Evolutionary conservation across 2,888 invertebrate genomes (phyloP), one percentile per base, ranked within the genome.

Genomic region (Archaeoteleia sp.): DNA sequence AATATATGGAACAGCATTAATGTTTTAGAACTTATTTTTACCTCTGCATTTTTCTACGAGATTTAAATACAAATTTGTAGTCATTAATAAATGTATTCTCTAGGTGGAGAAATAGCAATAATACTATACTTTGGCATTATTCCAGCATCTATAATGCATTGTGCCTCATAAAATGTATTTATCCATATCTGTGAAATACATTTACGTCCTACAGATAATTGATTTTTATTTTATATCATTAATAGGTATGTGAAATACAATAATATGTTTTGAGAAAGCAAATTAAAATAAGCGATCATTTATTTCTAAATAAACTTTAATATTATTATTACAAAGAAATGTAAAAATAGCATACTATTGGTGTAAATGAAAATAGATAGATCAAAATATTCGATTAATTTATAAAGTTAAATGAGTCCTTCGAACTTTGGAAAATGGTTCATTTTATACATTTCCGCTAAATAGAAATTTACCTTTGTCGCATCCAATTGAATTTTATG

Each of bases 331-430:
- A 0, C 13, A 27, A 15, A 4, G 8, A 14, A 34, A 46, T 46
- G 25, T n/a, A n/a, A n/a, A n/a, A n/a, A n/a, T n/a, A n/a, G n/a
- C n/a, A n/a, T n/a, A n/a, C n/a, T n/a, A n/a, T n/a, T 39, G 39
- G 10, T 30, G 30, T 40, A 30, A 57, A 57, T 40, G 15, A 25
- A 42, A 46, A 37, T 10, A 37, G 35, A 58, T 42, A 42, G 32
- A 48, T 42, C 23, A 12, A 6, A 34, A 39, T 14, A 40, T 15
- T 58, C 34, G 7, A 70, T 67, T 70, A 78, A 76, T 74, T 74
- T 75, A 74, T 69, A 62, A 75, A 74, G 74, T 78, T 78, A 73
- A 73, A 74, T 77, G 74, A 77, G 73, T 74, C 72, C 71, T 72
- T 73, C 54, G 35, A 67, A 70, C 49, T 72, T 49, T 63, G 32